Base-by-base conservation (phyloP, 2,797 vertebrate genomes). In the Liparis tanakae region DNA sequence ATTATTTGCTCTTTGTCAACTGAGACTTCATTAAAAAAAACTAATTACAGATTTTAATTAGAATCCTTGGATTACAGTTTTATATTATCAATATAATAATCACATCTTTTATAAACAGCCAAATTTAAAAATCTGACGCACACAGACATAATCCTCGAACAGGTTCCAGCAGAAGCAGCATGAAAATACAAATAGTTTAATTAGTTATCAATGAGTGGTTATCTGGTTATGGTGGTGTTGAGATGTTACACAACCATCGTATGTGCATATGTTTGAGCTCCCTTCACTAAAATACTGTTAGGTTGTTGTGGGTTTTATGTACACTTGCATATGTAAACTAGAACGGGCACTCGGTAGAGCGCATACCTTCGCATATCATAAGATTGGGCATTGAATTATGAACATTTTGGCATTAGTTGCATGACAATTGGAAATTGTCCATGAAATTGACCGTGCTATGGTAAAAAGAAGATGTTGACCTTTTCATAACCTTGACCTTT, bases 21-120 rank as follows among this genome's bases (percentile, higher is more conserved):
- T 70, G 87, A 88, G 85, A 78, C 85, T 91, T 91, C 80, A 92
- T 93, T 92, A 87, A 82, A 91, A 91, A 91, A 88, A 88, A 25
- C 70, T 89, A 93, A 94, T 92, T 94, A 93, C 75, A 68, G 78
- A 88, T 88, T 93, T 93, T 93, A 93, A 94, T 93, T 91, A 91
- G 82, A 89, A 87, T 86, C 85, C 55, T 90, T 88, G 84, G 82
- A 89, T 90, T 90, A 76, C 82, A 75, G 85, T 90, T 88, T 82
- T 70, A 74, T 82, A 82, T 86, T 81, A 90, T 92, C 79, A 76
- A 83, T 85, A 70, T 80, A 84, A 88, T 73, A 84, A 85, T 87
- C 81, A 83, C 67, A 81, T 85, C 71, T 82, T 74, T 2, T 82
- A 65, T 70, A 76, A 75, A 18, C 56, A 51, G 77, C 53, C 81